These are phyloP conservation scores for Exaiptasia diaphana DNA, from an alignment of 64 coral and sea anemone species.

Conservation along the genomic window DNA sequence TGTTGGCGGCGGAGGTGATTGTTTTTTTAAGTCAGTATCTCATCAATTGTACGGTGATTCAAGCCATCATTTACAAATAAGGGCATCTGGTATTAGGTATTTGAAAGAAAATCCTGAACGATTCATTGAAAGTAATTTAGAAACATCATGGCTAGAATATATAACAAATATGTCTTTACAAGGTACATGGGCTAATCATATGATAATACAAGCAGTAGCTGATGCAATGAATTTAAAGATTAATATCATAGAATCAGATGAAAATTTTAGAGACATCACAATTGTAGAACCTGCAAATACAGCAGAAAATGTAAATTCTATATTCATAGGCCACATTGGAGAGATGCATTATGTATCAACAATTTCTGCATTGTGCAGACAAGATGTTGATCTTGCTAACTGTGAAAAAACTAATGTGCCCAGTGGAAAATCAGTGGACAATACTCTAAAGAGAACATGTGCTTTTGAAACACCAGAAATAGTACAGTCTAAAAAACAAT, in stretches of 20 bases:
- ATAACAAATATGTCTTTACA: slow-evolving; percentile 31
- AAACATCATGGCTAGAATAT: slow-evolving; percentile 21
- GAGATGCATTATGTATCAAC: slow-evolving; percentile 4
- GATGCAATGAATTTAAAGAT: slow-evolving; percentile 72
- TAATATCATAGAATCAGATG: slow-evolving; percentile 72
- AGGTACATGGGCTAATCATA: slow-evolving; percentile 66
- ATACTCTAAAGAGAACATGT: background rate
- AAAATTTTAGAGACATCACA: slow-evolving; percentile 6
- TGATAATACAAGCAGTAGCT: slow-evolving; percentile 65
- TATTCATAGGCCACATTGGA: slow-evolving; percentile 8
- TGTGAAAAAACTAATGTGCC: too few relatives aligned
- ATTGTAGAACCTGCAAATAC: background rate
- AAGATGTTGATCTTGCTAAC: too few relatives aligned
- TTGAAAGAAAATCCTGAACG: slow-evolving; percentile 48
- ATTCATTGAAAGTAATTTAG: background rate
- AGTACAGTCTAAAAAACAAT: too few relatives aligned
- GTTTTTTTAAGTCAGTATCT: slow-evolving; percentile 44
- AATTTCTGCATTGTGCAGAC: slow-evolving; percentile 21
- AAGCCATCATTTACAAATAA: slow-evolving; percentile 64
- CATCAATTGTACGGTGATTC: slow-evolving; percentile 54
- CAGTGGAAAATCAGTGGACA: background rate
- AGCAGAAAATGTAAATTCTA: background rate
- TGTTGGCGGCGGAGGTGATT: slow-evolving; percentile 44
- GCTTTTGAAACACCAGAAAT: background rate
- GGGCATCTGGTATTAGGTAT: slow-evolving; percentile 23